Evolutionary conservation across 2,797 vertebrate species (phyloP).

Genomic region (Sparus aurata): DNA sequence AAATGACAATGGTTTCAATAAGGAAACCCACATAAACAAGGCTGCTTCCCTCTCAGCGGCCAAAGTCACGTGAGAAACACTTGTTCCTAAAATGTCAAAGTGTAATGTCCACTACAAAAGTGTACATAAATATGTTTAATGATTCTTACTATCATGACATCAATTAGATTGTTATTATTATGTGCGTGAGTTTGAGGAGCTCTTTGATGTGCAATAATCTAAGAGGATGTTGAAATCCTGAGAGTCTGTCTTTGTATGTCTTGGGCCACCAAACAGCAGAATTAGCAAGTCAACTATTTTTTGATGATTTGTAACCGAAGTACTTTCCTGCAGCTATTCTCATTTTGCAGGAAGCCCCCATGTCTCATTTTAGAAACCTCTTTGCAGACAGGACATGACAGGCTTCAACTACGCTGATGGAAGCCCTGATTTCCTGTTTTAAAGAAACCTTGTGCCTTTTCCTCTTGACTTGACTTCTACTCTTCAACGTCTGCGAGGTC

Average conservation of each 20-base stretch:
- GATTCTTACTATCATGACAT: too few species aligned
- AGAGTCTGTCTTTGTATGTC: neutral
- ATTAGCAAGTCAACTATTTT: neutral
- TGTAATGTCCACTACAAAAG: neutral
- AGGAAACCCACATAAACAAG: slow-evolving; percentile 21
- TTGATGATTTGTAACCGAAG: neutral
- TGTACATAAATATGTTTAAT: neutral
- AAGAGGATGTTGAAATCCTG: neutral
- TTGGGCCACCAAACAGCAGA: neutral
- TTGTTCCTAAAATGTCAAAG: neutral
- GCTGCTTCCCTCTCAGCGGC: neutral
- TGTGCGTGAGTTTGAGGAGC: neutral
- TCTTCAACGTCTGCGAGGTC: neutral
- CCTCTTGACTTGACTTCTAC: neutral
- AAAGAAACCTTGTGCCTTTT: slow-evolving; percentile 39
- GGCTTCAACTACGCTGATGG: slow-evolving; percentile 31
- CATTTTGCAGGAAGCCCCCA: neutral
- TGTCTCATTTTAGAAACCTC: slow-evolving; percentile 19
- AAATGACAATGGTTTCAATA: slow-evolving; percentile 31
- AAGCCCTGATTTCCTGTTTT: slow-evolving; percentile 49
- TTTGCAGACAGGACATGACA: slow-evolving; percentile 25
- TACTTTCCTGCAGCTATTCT: neutral
- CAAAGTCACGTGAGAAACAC: neutral
- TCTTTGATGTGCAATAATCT: neutral
- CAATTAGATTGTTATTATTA: too few species aligned